phyloP scores from a whole-genome alignment of 1,140 invertebrate genomes.

The Tetragnatha versicolor region DNA sequence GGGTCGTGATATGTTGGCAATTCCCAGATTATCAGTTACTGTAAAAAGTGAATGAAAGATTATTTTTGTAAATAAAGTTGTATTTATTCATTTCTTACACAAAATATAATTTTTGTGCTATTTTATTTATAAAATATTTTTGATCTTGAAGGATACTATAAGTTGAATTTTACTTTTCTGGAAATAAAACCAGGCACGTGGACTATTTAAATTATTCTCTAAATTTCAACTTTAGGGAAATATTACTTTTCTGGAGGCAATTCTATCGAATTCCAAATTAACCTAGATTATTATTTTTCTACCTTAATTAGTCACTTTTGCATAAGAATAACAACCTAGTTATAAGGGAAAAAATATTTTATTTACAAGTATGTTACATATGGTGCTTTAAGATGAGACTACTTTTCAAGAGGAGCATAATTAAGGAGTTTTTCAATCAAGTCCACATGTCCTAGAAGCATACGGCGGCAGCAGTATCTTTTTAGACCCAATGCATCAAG shows the following conservation, averaged over 20 bases:
- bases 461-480: conserved; percentile 96
- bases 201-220: too few relatives aligned
- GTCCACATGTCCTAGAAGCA: conserved; percentile 98
- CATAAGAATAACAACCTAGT: too few relatives aligned
- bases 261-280: too few relatives aligned
- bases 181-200: too few relatives aligned
- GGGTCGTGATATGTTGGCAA: conserved; percentile 74
- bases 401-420: conserved; percentile 95
- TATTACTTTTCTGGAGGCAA: too few relatives aligned
- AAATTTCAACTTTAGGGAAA: too few relatives aligned
- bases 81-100: neutral
- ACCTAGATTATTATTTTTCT: too few relatives aligned
- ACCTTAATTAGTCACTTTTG: too few relatives aligned
- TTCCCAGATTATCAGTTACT: conserved; percentile 63
- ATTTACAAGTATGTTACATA: conserved; percentile 4
- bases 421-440: conserved; percentile 82
- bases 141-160: too few relatives aligned
- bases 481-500: conserved; percentile 96
- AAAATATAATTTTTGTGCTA: neutral
- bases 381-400: conserved; percentile 59
- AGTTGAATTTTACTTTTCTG: too few relatives aligned
- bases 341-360: neutral
- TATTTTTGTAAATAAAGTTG: neutral
- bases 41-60: conserved; percentile 56
- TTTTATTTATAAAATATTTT: neutral